Percentiles rank a stretch among this genome's conserved stretches.
Evolutionary conservation across 2,888 invertebrate species (phyloP).

Genomic region (Hipparchia semele): DNA sequence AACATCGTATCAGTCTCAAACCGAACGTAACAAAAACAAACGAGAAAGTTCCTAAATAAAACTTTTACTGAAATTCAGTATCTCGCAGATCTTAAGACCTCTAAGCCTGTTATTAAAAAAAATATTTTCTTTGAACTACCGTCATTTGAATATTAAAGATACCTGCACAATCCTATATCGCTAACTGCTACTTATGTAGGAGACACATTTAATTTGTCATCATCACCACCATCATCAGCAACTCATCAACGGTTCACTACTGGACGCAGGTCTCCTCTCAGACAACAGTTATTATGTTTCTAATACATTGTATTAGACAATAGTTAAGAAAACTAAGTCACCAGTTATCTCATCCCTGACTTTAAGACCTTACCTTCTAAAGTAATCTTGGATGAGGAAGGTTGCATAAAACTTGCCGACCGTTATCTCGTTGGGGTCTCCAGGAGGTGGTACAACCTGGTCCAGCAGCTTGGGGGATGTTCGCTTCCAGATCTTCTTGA

Average conservation of each 20-base stretch:
- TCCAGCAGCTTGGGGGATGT: slow-evolving; percentile 97
- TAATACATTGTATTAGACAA: too few relatives aligned
- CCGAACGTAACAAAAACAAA: slow-evolving; percentile 51
- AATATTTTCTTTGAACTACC: background rate
- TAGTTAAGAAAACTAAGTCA: background rate
- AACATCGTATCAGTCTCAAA: slow-evolving; percentile 70
- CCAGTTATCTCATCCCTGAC: background rate
- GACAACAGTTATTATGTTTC: too few relatives aligned
- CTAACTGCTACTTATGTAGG: too few relatives aligned
- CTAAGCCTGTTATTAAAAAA: too few relatives aligned
- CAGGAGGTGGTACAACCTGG: slow-evolving; percentile 99
- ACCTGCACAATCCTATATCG: too few relatives aligned
- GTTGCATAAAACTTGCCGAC: slow-evolving; percentile 99
- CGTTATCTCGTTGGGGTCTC: slow-evolving; percentile 99
- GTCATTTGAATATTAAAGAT: background rate
- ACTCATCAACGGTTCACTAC: too few relatives aligned
- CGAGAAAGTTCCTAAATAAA: slow-evolving; percentile 37
- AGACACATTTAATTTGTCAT: too few relatives aligned
- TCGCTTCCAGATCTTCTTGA: slow-evolving; percentile 99
- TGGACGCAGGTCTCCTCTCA: too few relatives aligned
- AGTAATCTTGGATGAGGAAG: slow-evolving; percentile 99
- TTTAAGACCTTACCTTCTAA: slow-evolving; percentile 85
- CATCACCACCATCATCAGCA: background rate
- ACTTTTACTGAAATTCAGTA: background rate
- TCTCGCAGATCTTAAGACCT: too few relatives aligned